These are phyloP conservation scores for Caenorhabditis brenneri DNA, from an alignment of 1,140 invertebrate genomes.

Conservation along the genomic window DNA sequence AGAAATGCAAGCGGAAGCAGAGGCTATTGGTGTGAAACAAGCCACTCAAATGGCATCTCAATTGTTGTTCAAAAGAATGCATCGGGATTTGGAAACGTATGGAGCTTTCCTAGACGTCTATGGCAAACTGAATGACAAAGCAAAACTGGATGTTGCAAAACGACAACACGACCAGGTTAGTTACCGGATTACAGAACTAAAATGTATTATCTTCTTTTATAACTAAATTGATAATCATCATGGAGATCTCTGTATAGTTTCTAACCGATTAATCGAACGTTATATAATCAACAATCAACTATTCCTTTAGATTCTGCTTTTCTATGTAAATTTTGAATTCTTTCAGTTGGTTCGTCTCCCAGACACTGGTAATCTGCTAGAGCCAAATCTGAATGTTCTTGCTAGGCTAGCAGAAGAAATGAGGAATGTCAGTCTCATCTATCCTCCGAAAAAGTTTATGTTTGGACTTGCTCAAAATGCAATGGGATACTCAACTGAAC, in stretches of 20 bases:
- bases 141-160: neutral
- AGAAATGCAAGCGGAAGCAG: neutral
- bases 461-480: neutral
- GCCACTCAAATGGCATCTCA: neutral
- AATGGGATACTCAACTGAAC: neutral
- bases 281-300: too few species aligned
- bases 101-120: neutral
- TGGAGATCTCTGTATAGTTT: too few species aligned
- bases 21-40: constrained; percentile 13
- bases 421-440: neutral
- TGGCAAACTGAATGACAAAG: neutral
- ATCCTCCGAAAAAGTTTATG: neutral
- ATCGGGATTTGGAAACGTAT: neutral
- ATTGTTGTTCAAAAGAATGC: neutral
- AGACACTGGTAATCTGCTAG: constrained; percentile 14
- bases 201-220: too few species aligned
- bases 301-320: too few species aligned
- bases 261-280: too few species aligned
- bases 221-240: too few species aligned
- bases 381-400: neutral
- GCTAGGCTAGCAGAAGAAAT: neutral
- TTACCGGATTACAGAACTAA: too few species aligned
- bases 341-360: constrained; percentile 8
- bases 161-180: constrained; percentile 3
- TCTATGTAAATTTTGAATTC: too few species aligned